Evolutionary conservation across 2,888 invertebrate species (phyloP).

Genomic region (Hirtodrosophila duncani): DNA sequence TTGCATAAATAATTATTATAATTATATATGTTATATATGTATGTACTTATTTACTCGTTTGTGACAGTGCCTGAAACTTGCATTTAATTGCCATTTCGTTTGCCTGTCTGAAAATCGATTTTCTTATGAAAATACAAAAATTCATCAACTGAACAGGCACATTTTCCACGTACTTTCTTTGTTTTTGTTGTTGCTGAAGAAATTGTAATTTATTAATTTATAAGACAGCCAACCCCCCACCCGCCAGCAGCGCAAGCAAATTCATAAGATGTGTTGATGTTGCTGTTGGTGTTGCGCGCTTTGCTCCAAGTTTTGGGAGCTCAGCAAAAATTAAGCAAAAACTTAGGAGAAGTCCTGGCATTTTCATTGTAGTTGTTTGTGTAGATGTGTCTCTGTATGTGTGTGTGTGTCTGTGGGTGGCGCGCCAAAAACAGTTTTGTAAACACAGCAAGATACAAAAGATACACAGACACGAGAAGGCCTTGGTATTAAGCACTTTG

Average conservation of each 20-base stretch:
- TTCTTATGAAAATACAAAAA: conserved; percentile 24
- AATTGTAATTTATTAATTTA: conserved; percentile 78
- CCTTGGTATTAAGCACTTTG: too few species aligned
- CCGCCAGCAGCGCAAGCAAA: not conserved
- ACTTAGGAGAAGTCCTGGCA: conserved; percentile 22
- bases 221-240: conserved; percentile 45
- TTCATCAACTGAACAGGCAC: conserved; percentile 34
- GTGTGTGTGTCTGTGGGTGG: conserved; percentile 25
- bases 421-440: conserved; percentile 68
- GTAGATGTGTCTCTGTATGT: not conserved
- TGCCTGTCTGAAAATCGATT: conserved; percentile 47
- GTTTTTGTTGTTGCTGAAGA: conserved; percentile 26
- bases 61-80: not conserved
- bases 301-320: conserved; percentile 31
- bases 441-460: conserved; percentile 36
- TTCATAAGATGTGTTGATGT: not conserved
- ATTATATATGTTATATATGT: conserved; percentile 47
- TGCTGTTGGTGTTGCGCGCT: not conserved
- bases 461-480: not conserved
- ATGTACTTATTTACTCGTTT: conserved; percentile 32
- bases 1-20: conserved; percentile 54
- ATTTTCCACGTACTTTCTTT: conserved; percentile 24
- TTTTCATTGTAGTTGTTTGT: conserved; percentile 10
- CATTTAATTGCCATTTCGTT: conserved; percentile 26
- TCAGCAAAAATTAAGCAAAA: conserved; percentile 36